phyloP scores from a whole-genome alignment of 53 echinoderm and acorn worm genomes.

The Temnopleurus reevesii region DNA sequence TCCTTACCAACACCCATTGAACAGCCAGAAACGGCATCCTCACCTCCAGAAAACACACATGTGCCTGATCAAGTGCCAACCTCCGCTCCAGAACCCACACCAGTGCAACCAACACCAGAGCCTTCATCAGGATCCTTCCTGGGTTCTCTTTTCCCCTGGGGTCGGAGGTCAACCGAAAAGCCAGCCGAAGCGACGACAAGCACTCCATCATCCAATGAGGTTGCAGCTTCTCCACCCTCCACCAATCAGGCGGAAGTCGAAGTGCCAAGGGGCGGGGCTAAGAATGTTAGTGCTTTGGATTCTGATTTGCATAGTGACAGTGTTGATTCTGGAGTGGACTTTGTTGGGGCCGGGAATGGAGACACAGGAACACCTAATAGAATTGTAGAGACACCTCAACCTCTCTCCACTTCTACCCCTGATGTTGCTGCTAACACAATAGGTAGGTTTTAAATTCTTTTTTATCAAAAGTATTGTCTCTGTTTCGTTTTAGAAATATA shows the following conservation, averaged over 20 bases:
- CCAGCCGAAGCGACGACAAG: constrained; percentile 2
- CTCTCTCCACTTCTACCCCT: constrained; percentile 42
- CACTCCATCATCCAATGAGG: neutral
- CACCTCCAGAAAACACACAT: constrained; percentile 2
- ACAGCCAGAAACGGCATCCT: constrained; percentile 1
- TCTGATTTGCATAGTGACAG: constrained; percentile 57
- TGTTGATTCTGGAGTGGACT: constrained; percentile 70
- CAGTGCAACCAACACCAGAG: neutral
- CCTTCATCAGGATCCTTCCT: constrained; percentile 67
- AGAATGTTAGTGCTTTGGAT: neutral
- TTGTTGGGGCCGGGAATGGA: constrained; percentile 44
- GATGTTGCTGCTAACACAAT: neutral
- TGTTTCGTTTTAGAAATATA: no score
- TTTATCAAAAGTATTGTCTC: no score
- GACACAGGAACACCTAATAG: neutral
- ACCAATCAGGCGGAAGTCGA: neutral
- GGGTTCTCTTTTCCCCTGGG: constrained; percentile 86
- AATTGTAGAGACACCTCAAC: neutral
- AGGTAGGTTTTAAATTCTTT: constrained; percentile 5
- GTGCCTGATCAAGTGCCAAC: constrained; percentile 10
- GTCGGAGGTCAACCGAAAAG: constrained; percentile 58
- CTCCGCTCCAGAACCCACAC: neutral
- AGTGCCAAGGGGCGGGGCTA: neutral
- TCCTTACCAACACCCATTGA: neutral
- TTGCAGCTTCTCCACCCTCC: neutral